Conservation (phyloP, 2,888 invertebrate species). For the Tinea trinotella region DNA sequence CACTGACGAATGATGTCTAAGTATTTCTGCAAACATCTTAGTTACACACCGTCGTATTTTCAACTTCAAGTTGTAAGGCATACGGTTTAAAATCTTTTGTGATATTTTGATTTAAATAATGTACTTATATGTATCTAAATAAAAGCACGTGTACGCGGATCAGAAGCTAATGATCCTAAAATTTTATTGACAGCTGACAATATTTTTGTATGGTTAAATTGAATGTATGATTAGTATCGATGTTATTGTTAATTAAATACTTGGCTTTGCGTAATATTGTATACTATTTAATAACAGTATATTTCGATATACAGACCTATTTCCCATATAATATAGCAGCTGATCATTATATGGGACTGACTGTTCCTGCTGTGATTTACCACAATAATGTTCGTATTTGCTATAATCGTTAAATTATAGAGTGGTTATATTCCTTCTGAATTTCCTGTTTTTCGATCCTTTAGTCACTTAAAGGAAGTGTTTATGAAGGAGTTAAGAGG, state of each 20-base stretch:
- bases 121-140: not conserved
- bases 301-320: too few species aligned
- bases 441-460: not conserved
- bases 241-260: not conserved
- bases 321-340: too few species aligned
- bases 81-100: too few species aligned
- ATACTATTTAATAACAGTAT: too few species aligned
- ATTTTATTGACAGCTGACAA: slow-evolving; percentile 10
- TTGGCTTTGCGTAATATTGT: too few species aligned
- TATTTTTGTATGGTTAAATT: not conserved
- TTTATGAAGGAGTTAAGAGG: too few species aligned
- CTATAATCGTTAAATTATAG: not conserved
- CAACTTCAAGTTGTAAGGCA: too few species aligned
- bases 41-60: not conserved
- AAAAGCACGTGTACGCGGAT: not conserved
- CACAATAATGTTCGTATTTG: not conserved
- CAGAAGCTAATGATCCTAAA: slow-evolving; percentile 12
- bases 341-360: too few species aligned
- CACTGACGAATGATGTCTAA: not conserved
- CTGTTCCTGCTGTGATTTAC: not conserved
- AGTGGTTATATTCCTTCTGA: not conserved
- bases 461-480: not conserved
- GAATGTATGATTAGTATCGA: not conserved
- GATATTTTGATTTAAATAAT: too few species aligned
- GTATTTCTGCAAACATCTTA: not conserved